Conservation (phyloP, 1,140 invertebrate genomes). For the Helicoverpa zea region DNA sequence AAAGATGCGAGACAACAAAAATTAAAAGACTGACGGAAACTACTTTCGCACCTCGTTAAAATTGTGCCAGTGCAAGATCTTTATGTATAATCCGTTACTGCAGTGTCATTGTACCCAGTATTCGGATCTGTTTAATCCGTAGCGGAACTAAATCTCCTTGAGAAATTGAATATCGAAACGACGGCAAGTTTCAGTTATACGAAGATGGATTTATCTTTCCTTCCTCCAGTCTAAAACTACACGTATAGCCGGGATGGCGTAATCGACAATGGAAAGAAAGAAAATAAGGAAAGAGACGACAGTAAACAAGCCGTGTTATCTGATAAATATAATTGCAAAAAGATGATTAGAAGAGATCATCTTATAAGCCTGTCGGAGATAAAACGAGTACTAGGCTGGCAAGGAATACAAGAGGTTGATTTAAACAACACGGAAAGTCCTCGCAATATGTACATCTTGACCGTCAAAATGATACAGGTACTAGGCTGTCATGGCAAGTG, state of each 20-base stretch:
- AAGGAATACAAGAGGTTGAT: background rate
- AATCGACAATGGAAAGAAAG: too few species aligned
- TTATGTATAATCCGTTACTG: background rate
- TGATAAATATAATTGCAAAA: background rate
- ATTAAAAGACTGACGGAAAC: slow-evolving; percentile 18
- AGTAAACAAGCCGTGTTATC: too few species aligned
- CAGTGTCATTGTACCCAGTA: background rate
- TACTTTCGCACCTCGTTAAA: background rate
- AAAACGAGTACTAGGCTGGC: slow-evolving; percentile 7
- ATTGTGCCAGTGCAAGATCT: background rate
- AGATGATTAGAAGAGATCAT: background rate
- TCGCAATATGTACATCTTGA: background rate
- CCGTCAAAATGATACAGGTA: background rate
- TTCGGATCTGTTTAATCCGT: background rate
- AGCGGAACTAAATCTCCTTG: background rate
- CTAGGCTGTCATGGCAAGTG: slow-evolving; percentile 22
- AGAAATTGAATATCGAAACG: too few species aligned
- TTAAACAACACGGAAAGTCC: background rate
- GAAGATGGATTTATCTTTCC: too few species aligned
- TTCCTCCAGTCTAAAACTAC: too few species aligned
- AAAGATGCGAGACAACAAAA: background rate
- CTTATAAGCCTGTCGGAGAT: background rate
- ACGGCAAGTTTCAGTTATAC: too few species aligned
- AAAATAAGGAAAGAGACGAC: too few species aligned
- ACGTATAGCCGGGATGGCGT: too few species aligned